These are phyloP conservation scores for Poeciliopsis turneri DNA, from an alignment of 2,797 vertebrate species.

Conservation along the genomic window DNA sequence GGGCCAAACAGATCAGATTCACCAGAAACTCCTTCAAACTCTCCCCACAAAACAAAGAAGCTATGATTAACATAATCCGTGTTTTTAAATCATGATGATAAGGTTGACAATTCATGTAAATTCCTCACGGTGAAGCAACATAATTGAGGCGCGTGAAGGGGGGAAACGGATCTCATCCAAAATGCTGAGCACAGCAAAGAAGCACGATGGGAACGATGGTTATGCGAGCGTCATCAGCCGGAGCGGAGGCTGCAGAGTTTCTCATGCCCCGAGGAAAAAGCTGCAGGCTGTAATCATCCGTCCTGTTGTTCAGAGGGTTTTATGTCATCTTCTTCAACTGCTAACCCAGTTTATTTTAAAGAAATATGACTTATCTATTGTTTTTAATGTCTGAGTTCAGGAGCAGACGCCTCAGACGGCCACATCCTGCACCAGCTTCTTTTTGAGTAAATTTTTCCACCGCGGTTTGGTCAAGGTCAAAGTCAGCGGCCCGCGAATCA, in stretches of 20 bases:
- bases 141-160: neutral
- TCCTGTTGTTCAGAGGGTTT: conserved; percentile 8
- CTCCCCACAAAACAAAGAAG: neutral
- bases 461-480: conserved; percentile 61
- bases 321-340: conserved; percentile 4
- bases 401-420: conserved; percentile 3
- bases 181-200: conserved; percentile 46
- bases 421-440: conserved; percentile 26
- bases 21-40: conserved; percentile 7
- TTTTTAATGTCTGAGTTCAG: neutral
- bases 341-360: neutral
- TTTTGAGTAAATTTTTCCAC: conserved; percentile 53
- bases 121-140: neutral
- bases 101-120: conserved; percentile 15
- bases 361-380: neutral
- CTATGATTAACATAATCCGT: neutral
- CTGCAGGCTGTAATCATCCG: conserved; percentile 10
- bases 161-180: conserved; percentile 1
- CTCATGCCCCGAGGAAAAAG: conserved; percentile 19
- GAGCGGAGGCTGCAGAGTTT: conserved; percentile 5
- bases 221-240: conserved; percentile 34
- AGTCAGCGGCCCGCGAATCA: conserved; percentile 61
- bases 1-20: neutral
- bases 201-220: conserved; percentile 22
- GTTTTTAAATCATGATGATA: conserved; percentile 13